A percentile compares a stretch with the other conserved stretches of the same genome.
These are phyloP conservation scores for Metacarcinus magister DNA, from an alignment of 2,888 invertebrate species.

Conservation along the genomic window DNA sequence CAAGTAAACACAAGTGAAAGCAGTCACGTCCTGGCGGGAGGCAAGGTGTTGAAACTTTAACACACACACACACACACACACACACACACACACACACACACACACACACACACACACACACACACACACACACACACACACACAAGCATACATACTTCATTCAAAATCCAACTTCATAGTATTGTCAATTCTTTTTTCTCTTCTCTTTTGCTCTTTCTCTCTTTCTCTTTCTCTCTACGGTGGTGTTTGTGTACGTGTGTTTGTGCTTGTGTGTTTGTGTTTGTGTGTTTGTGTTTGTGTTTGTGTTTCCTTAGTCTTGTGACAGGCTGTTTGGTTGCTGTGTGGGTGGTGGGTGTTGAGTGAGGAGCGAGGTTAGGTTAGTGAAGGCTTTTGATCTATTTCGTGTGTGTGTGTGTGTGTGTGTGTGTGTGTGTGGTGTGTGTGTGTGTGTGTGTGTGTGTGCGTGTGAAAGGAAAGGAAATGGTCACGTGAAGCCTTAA, in stretches of 20 bases:
- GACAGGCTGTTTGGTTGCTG: not conserved
- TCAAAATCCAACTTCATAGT: not conserved
- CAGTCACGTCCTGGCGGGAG: slow-evolving; percentile 26
- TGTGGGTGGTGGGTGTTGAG: not conserved
- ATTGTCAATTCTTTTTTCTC: not conserved
- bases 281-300: not conserved
- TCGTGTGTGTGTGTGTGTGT: not conserved
- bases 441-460: no score
- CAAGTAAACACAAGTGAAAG: slow-evolving; percentile 19
- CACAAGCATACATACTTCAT: not conserved
- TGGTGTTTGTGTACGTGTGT: slow-evolving; percentile 16
- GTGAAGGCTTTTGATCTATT: not conserved
- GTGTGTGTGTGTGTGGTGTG: not conserved
- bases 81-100: not conserved
- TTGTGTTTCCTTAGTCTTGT: slow-evolving; percentile 1
- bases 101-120: not conserved
- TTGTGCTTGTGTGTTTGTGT: not conserved
- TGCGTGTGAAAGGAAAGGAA: no score
- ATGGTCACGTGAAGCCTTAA: no score
- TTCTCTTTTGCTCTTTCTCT: not conserved
- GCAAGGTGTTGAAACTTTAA: slow-evolving; percentile 2
- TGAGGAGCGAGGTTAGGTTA: not conserved
- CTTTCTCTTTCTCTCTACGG: not conserved
- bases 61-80: not conserved
- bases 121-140: not conserved